These are phyloP conservation scores for Pseudochirops corinnae DNA, from an alignment of 2,797 vertebrate species.

Conservation along the genomic window DNA sequence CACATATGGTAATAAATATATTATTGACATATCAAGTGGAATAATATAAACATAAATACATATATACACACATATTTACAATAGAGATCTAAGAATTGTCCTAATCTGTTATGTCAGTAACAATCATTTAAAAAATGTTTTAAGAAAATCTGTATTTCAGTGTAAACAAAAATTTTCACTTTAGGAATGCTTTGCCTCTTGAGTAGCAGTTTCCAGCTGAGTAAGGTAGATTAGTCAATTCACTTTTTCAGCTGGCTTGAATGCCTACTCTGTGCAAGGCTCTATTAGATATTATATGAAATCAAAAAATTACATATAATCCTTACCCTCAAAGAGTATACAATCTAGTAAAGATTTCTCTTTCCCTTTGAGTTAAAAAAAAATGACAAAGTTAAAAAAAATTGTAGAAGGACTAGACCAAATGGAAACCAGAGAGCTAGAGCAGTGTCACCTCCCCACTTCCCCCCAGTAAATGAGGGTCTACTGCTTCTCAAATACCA, in stretches of 20 bases:
- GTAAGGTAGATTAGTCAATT: not conserved
- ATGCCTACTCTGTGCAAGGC: not conserved
- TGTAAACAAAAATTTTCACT: slow-evolving; percentile 43
- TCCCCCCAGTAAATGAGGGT: not conserved
- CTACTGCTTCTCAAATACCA: not conserved
- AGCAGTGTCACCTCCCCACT: not conserved
- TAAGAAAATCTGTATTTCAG: slow-evolving; percentile 51
- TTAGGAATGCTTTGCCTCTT: not conserved
- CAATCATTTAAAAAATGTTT: slow-evolving; percentile 12
- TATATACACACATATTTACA: not conserved
- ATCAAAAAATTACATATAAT: not conserved
- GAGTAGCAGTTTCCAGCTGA: not conserved
- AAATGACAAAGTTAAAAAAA: slow-evolving; percentile 49
- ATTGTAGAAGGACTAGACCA: slow-evolving; percentile 14
- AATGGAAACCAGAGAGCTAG: not conserved
- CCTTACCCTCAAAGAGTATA: not conserved
- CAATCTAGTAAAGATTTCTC: not conserved
- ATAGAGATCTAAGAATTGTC: slow-evolving; percentile 14
- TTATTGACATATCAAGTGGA: not conserved
- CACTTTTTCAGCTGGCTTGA: not conserved
- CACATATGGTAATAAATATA: slow-evolving; percentile 1
- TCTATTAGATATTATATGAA: not conserved
- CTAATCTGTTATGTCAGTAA: slow-evolving; percentile 43
- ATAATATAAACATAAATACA: not conserved
- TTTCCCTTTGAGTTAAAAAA: slow-evolving; percentile 53